These are phyloP conservation scores for Ceratotherium simum DNA, from an alignment of 2,113 vertebrate species.

Conservation along the genomic window DNA sequence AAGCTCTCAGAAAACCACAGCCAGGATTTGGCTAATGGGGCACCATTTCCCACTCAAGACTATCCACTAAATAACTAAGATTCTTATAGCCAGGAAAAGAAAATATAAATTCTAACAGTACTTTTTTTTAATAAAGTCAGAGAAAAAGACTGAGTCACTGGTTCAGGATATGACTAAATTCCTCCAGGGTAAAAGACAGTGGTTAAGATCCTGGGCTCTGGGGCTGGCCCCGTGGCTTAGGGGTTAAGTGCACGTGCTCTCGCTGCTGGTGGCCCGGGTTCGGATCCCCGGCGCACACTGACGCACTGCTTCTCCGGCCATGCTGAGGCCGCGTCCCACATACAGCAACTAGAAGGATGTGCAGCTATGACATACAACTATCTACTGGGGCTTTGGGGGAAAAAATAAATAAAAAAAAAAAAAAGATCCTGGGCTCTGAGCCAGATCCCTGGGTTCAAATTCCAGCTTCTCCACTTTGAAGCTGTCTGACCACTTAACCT, in stretches of 20 bases:
- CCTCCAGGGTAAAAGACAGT: not conserved
- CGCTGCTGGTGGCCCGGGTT: too few relatives aligned
- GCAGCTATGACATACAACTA: too few relatives aligned
- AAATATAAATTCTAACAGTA: not conserved
- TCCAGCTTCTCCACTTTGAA: not conserved
- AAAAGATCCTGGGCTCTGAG: not conserved
- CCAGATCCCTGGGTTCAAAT: not conserved
- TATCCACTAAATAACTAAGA: conserved; percentile 32
- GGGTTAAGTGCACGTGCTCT: too few relatives aligned
- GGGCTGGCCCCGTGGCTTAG: too few relatives aligned
- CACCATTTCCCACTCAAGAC: not conserved
- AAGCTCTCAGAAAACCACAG: not conserved
- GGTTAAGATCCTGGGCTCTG: not conserved
- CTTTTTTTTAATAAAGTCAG: not conserved
- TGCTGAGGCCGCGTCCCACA: too few relatives aligned
- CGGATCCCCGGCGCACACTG: too few relatives aligned
- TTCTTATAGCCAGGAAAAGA: not conserved
- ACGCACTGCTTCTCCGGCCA: too few relatives aligned
- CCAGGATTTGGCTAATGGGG: not conserved
- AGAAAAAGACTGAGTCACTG: not conserved
- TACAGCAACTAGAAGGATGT: too few relatives aligned
- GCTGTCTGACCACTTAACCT: not conserved
- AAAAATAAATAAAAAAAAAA: too few relatives aligned
- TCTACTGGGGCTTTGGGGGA: too few relatives aligned
- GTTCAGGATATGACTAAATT: not conserved